Conservation (phyloP, 2,888 invertebrate species). For the Calliopum simillimum region DNA sequence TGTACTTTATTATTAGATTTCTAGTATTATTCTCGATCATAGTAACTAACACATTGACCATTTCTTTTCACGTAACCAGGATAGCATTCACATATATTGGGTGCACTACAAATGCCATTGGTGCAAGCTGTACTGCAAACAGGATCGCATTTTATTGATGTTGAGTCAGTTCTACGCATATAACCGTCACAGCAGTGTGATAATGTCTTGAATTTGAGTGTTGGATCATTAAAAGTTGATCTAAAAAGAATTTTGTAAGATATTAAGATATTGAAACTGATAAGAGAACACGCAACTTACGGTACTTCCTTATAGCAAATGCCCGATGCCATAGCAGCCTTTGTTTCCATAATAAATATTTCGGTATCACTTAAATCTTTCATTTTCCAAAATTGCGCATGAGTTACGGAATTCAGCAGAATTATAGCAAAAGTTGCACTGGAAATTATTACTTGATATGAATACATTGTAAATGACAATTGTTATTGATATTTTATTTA, state of each 20-base stretch:
- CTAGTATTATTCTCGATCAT: background rate
- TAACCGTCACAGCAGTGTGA: conserved; percentile 80
- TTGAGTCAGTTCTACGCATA: conserved; percentile 68
- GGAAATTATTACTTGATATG: background rate
- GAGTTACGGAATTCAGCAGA: background rate
- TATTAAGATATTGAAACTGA: background rate
- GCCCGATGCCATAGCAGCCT: conserved; percentile 55
- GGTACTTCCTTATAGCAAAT: conserved; percentile 62
- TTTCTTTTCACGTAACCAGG: conserved; percentile 51
- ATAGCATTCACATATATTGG: conserved; percentile 63
- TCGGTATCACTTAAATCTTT: conserved; percentile 44
- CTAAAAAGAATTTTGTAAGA: conserved; percentile 42
- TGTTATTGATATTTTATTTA: background rate
- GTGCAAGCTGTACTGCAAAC: conserved; percentile 67
- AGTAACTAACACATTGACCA: conserved; percentile 41
- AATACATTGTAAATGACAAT: background rate
- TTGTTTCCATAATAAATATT: conserved; percentile 53
- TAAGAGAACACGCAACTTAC: conserved; percentile 51
- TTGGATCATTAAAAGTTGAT: conserved; percentile 51
- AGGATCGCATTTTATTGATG: conserved; percentile 68
- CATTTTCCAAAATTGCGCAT: conserved; percentile 56
- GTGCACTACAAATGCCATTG: conserved; percentile 68
- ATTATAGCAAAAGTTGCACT: conserved; percentile 19
- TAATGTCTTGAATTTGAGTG: conserved; percentile 70
- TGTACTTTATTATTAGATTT: background rate